Base-by-base conservation (phyloP, 2,113 vertebrate species). In the Channa maculata region DNA sequence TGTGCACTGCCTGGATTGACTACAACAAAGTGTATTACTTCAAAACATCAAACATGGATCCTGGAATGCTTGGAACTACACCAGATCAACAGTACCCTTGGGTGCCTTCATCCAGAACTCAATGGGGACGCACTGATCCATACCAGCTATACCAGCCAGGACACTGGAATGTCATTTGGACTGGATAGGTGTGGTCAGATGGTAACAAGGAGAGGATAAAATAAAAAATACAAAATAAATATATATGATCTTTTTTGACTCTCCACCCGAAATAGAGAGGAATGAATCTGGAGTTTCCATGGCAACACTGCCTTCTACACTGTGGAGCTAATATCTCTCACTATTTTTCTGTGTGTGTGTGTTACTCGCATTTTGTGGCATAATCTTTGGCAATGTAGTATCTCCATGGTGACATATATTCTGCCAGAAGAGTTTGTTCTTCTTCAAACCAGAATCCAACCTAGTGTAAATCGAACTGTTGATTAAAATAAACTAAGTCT, bases 231-330 rank as follows among this genome's bases (percentile, higher is more conserved):
- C 24, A 24, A 24, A 24, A 1, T 24, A 24, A 24, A 24, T 24
- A 24, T 24, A 24, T 24, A 24, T n/a, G n/a, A 24, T 24, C 24
- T 43, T 43, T 41, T 66, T 57, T 8, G 6, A 45, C 34, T 49
- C 10, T 11, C 77, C 39, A 45, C 46, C 38, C 60, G 41, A 86
- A 65, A 69, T 66, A 86, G 80, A 74, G 53, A 38, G 63, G 65
- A 77, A 67, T 60, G 37, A 63, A 43, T 71, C 60, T 65, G 53
- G 53, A 51, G 89, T 93, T 91, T 79, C 92, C 86, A 93, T 91
- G 83, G 84, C 73, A 91, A 91, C 88, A 3, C 60, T 38, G 53
- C 57, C 76, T 80, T 65, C 76, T 77, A 52, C 80, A 63, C 24
- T 48, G 74, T 59, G 49, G 46, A 66, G 66, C 66, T 68, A 70